Base-by-base conservation (phyloP, 2,797 vertebrate species). In the Gymnoscopelus microlampas region DNA sequence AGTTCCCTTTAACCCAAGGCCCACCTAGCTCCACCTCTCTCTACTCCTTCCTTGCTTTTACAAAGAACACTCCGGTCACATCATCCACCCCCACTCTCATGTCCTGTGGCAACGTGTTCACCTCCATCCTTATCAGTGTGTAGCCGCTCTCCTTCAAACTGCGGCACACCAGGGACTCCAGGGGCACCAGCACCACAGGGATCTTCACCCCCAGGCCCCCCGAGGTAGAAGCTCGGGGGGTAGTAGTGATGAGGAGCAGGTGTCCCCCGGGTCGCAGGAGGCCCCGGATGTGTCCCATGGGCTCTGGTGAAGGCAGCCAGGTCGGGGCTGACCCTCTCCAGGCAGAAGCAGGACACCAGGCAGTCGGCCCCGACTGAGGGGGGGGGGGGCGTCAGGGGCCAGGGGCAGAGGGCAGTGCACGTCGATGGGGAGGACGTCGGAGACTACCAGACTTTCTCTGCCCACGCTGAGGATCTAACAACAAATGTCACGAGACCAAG, bases 271-370 rank as follows among this genome's bases (percentile, higher is more conserved):
- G 89, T 5, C 90, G 92, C 55, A 99, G 94, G 48, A 99, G 89
- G 0, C 87, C 89, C 5, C 93, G 89, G 6, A 97, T 90, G 59
- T 98, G 93, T 0, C 77, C 79, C 74, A 98, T n/a, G 85, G 0
- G 97, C 96, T 53, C 77, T 89, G 23, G 78, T 92, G 84, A 98
- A 97, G 24, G 95, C 77, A 4, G 84, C 68, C 0, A 94, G 70
- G 85, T 97, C 93, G 0, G 96, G 95, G 85, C 97, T 98, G 68
- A 95, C 96, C 0, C 96, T 96, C 82, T 99, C 97, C 79, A 99
- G 86, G 82, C 97, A 99, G 92, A 98, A 98, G 70, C 94, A 88
- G 3, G 97, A 98, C 79, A 98, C 91, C 55, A 98, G 90, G n/a
- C 96, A 96, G 14, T 98, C 96, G 0, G 94, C 95, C 2, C 92